Percentiles rank a stretch among this genome's conserved stretches.
Evolutionary conservation across 92 coral and sea anemone genomes (phyloP).

Genomic region (Anthopleura xanthogrammica): DNA sequence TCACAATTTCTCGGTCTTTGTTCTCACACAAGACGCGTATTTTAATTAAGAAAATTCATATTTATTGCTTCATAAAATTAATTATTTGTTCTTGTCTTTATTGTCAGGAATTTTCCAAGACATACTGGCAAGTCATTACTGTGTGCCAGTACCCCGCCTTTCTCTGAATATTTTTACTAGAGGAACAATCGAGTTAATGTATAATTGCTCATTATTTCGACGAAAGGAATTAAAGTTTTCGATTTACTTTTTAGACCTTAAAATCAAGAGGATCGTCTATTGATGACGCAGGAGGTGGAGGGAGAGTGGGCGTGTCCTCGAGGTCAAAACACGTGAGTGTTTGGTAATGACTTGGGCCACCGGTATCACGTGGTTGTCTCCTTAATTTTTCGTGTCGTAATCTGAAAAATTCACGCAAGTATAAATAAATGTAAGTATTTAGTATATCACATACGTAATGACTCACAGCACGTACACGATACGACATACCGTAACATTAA

Average conservation of each 20-base stretch:
- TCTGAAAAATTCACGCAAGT: constrained; percentile 36
- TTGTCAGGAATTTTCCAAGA: too few relatives aligned
- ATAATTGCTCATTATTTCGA: neutral
- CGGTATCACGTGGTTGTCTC: constrained; percentile 70
- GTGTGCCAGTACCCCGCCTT: too few relatives aligned
- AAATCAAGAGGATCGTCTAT: constrained; percentile 97
- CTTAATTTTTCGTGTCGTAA: constrained; percentile 91
- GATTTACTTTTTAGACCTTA: constrained; percentile 26
- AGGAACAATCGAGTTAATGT: too few relatives aligned
- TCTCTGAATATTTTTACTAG: too few relatives aligned
- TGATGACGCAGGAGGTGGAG: constrained; percentile 83
- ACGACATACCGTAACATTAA: too few relatives aligned
- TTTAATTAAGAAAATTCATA: too few relatives aligned
- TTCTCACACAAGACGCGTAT: too few relatives aligned
- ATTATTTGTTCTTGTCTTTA: too few relatives aligned
- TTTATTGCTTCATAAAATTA: too few relatives aligned
- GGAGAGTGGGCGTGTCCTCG: constrained; percentile 90
- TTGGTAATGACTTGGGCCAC: constrained; percentile 97
- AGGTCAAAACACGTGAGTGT: constrained; percentile 92
- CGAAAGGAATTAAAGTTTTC: neutral
- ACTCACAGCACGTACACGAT: neutral
- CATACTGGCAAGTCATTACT: too few relatives aligned
- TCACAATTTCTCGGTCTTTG: too few relatives aligned
- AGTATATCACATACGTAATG: too few relatives aligned
- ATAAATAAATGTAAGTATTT: neutral